Base-by-base conservation (phyloP, 2,113 vertebrate species). In the Phocoena sinus region DNA sequence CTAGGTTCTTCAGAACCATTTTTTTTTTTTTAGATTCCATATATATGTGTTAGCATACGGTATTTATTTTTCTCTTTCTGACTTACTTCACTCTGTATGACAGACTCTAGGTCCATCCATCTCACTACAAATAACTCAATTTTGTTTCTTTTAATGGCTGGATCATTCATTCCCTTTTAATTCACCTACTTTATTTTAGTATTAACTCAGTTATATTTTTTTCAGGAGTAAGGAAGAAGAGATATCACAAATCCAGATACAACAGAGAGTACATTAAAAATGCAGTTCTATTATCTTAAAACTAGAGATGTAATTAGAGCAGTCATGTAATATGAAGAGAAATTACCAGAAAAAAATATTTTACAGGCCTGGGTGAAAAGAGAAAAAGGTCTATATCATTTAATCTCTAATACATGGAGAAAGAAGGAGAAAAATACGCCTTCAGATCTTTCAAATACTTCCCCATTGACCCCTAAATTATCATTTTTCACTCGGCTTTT, bases 231-330 rank as follows among this genome's bases (percentile, higher is more conserved):
- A 93, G 86, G 36, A 6, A 65, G 38, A 50, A 92, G 17, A 87
- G 77, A 71, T 85, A 93, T 90, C 20, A 96, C 95, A 97, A 97
- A 97, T 93, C 56, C 28, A 95, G 95, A 92, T 79, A 89, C 33
- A 95, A 87, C 84, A 96, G 96, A 96, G 41, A 84, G 53, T 90
- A 96, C 96, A 98, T 97, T 97, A 97, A 97, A 97, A 97, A 98
- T 73, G 62, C 82, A 56, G 93, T 95, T 76, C 94, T 94, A 97
- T 96, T 97, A 97, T 97, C 92, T 97, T 79, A 96, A 97, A 98
- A 89, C 86, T 86, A 82, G 91, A 71, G 85, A 88, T 92, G 65
- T 86, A 95, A 96, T 97, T 98, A 97, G 17, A 96, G 80, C 74
- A 96, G 93, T 96, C 95, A 94, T 91, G 89, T 77, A 97, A 94